Evolutionary conservation across 1,140 invertebrate genomes (phyloP).

Genomic region (Macrostomum lignano): DNA sequence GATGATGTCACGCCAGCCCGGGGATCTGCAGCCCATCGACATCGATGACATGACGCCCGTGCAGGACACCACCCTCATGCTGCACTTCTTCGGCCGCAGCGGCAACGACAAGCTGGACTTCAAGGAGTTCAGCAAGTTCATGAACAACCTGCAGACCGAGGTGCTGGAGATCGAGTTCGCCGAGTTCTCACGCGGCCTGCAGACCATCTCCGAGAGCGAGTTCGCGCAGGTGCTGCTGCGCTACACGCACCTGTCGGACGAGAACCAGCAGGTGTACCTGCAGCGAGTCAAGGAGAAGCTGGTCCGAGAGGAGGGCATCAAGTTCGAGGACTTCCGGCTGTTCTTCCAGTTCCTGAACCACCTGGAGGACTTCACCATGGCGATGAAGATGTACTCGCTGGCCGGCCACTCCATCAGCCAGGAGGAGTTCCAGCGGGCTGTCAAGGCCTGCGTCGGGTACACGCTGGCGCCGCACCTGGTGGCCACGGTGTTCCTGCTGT

Average conservation of each 20-base stretch:
- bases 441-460: slow-evolving; percentile 73
- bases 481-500: slow-evolving; percentile 72
- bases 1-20: neutral
- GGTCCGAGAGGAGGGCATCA: slow-evolving; percentile 39
- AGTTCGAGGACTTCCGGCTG: slow-evolving; percentile 64
- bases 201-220: slow-evolving; percentile 67
- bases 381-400: slow-evolving; percentile 86
- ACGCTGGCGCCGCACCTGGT: slow-evolving; percentile 54
- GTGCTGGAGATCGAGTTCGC: slow-evolving; percentile 84
- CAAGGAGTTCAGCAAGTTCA: slow-evolving; percentile 42
- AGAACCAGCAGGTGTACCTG: slow-evolving; percentile 25
- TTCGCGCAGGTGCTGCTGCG: slow-evolving; percentile 75
- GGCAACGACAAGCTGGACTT: slow-evolving; percentile 61
- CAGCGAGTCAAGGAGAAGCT: slow-evolving; percentile 25
- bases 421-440: slow-evolving; percentile 78
- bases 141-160: slow-evolving; percentile 47
- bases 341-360: slow-evolving; percentile 92
- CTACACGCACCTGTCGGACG: slow-evolving; percentile 55
- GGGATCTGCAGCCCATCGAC: neutral
- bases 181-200: slow-evolving; percentile 60
- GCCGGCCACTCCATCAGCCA: slow-evolving; percentile 79
- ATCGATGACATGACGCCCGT: slow-evolving; percentile 2
- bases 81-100: slow-evolving; percentile 77
- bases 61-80: slow-evolving; percentile 56
- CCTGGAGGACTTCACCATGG: slow-evolving; percentile 78